A percentile compares a stretch with the other conserved stretches of the same genome.
Conservation (phyloP, 2,888 invertebrate genomes). For the Adineta ricciae region DNA sequence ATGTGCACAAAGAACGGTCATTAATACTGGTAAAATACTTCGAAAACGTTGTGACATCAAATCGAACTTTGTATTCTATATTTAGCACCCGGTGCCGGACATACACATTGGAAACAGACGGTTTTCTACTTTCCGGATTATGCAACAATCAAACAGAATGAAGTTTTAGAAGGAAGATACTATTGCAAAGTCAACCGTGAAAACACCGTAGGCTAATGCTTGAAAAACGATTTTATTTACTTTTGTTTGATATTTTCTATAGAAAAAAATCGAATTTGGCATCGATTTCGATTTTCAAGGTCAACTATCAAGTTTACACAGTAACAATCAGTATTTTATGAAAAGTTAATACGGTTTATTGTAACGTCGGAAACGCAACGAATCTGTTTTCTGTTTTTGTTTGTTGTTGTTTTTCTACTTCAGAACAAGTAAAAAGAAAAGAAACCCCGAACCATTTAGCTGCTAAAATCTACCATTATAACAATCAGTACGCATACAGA, state of each 20-base stretch:
- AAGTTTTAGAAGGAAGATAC: slow-evolving; percentile 81
- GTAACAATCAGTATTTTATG: background rate
- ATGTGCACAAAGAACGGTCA: slow-evolving; percentile 93
- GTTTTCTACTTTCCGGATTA: slow-evolving; percentile 90
- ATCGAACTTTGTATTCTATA: too few species aligned
- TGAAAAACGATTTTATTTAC: background rate
- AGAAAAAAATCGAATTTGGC: background rate
- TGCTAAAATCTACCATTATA: background rate
- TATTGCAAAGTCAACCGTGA: slow-evolving; percentile 86
- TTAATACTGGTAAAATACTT: slow-evolving; percentile 64
- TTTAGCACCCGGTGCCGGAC: slow-evolving; percentile 79
- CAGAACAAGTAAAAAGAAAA: background rate
- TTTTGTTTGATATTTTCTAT: background rate
- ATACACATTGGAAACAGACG: slow-evolving; percentile 99
- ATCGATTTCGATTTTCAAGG: slow-evolving; percentile 11
- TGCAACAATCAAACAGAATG: slow-evolving; percentile 83
- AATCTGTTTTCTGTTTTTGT: background rate
- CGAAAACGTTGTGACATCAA: too few species aligned
- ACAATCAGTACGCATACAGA: background rate
- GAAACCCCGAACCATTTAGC: background rate
- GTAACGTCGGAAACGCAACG: background rate
- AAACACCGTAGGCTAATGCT: slow-evolving; percentile 59
- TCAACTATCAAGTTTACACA: background rate
- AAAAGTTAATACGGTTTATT: background rate
- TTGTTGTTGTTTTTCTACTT: background rate